These are phyloP conservation scores for Trichosurus vulpecula DNA, from an alignment of 2,797 vertebrate genomes.

Conservation along the genomic window DNA sequence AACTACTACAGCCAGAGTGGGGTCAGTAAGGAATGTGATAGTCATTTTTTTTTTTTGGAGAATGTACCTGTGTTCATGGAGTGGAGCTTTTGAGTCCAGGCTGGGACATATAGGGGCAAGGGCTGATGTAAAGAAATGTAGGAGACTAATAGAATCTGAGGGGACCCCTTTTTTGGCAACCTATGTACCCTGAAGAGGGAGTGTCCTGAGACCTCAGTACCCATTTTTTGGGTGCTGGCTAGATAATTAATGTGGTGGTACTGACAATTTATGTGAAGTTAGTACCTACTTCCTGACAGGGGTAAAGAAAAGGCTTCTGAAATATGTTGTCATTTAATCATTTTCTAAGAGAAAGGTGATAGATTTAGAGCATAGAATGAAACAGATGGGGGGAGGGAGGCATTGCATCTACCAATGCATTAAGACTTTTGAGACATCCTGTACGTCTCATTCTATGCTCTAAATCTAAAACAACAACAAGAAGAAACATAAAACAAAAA, in stretches of 20 bases:
- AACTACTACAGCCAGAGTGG: not conserved
- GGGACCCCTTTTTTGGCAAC: not conserved
- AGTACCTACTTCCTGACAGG: not conserved
- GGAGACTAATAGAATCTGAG: not conserved
- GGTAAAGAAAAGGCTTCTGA: no score
- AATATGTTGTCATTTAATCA: no score
- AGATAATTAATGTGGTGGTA: not conserved
- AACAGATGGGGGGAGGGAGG: not conserved
- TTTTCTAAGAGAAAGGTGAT: no score
- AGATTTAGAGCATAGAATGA: not conserved
- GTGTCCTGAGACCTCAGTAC: not conserved
- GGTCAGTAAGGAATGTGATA: not conserved
- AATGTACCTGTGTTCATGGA: not conserved
- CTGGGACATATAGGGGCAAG: not conserved
- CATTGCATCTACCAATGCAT: no score
- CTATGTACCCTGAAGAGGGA: not conserved
- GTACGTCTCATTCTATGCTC: no score
- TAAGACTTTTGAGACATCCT: no score
- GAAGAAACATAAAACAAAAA: no score
- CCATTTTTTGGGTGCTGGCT: not conserved
- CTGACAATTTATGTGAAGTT: not conserved
- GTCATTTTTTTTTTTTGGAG: not conserved
- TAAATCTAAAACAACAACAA: no score
- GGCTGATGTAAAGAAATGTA: not conserved
- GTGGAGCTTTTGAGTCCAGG: not conserved